Conservation (phyloP, 1,140 invertebrate species). For the Drosophila suzukii region DNA sequence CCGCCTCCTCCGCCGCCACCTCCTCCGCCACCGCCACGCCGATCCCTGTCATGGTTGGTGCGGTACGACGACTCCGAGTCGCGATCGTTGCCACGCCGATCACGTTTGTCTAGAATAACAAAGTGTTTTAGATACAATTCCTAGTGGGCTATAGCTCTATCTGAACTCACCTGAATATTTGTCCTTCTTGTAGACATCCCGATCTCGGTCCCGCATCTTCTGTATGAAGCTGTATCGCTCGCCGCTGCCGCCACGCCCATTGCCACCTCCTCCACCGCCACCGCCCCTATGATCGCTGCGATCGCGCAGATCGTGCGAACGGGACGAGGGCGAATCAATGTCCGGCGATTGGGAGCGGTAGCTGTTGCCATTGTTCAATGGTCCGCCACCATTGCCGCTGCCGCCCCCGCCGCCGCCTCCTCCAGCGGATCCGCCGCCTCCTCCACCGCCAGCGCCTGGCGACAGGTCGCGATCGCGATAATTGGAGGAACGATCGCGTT, state of each 20-base stretch:
- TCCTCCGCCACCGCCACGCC: conserved; percentile 85
- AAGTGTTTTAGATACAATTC: neutral
- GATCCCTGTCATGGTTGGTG: conserved; percentile 92
- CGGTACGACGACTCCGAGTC: conserved; percentile 90
- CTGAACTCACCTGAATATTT: conserved; percentile 89
- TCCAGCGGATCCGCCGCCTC: conserved; percentile 86
- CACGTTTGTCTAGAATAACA: conserved; percentile 88
- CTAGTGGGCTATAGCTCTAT: too few species aligned
- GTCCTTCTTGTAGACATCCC: conserved; percentile 95
- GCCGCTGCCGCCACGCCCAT: conserved; percentile 85
- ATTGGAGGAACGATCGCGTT: conserved; percentile 83
- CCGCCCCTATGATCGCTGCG: conserved; percentile 86
- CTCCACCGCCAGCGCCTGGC: conserved; percentile 89
- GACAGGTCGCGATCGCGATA: conserved; percentile 84
- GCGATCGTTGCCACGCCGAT: conserved; percentile 87
- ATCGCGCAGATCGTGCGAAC: conserved; percentile 86
- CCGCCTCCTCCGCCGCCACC: conserved; percentile 85
- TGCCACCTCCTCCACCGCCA: conserved; percentile 85
- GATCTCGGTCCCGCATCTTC: conserved; percentile 93
- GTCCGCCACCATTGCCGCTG: conserved; percentile 87
- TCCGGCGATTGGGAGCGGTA: conserved; percentile 90
- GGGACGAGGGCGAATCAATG: conserved; percentile 87
- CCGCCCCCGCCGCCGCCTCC: conserved; percentile 89
- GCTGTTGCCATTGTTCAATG: conserved; percentile 90
- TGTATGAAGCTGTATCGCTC: conserved; percentile 88